These are phyloP conservation scores for Drosophila varians DNA, from an alignment of 1,140 invertebrate genomes.

Conservation along the genomic window DNA sequence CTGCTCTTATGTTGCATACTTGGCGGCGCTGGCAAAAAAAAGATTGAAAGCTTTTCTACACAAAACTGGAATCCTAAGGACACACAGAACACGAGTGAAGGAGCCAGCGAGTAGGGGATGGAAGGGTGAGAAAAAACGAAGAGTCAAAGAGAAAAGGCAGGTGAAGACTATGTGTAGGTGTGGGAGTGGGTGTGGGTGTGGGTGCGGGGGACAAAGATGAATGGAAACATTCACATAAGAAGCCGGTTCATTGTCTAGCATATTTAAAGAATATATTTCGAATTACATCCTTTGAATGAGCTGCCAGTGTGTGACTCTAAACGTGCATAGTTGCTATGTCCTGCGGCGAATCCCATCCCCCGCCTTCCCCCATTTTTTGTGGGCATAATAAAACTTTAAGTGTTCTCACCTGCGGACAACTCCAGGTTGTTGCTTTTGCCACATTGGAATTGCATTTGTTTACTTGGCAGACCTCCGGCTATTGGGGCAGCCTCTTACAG, in stretches of 20 bases:
- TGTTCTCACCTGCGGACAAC: conserved; percentile 63
- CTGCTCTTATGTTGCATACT: conserved; percentile 34
- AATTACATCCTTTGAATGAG: conserved; percentile 63
- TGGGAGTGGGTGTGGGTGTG: conserved; percentile 34
- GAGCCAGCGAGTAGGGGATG: not conserved
- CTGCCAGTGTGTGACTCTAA: conserved; percentile 31
- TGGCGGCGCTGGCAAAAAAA: conserved; percentile 29
- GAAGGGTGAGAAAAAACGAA: not conserved
- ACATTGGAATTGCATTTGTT: conserved; percentile 63
- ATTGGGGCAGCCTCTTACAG: conserved; percentile 41
- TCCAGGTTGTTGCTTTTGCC: conserved; percentile 35
- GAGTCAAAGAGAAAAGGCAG: not conserved
- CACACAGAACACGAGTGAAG: conserved; percentile 6
- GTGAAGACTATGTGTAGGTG: too few species aligned
- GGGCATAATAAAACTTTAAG: conserved; percentile 73
- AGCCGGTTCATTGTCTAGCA: conserved; percentile 44
- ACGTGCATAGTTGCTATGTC: conserved; percentile 45
- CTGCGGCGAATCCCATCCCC: conserved; percentile 3
- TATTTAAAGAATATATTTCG: conserved; percentile 36
- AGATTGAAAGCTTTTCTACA: conserved; percentile 59
- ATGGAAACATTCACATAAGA: conserved; percentile 50
- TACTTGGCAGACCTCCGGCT: conserved; percentile 56
- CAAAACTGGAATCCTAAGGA: conserved; percentile 59
- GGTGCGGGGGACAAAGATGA: conserved; percentile 29
- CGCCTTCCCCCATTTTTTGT: conserved; percentile 9